Base-by-base conservation (phyloP, 2,888 invertebrate species). In the Rhimphoctona megacephalus region DNA sequence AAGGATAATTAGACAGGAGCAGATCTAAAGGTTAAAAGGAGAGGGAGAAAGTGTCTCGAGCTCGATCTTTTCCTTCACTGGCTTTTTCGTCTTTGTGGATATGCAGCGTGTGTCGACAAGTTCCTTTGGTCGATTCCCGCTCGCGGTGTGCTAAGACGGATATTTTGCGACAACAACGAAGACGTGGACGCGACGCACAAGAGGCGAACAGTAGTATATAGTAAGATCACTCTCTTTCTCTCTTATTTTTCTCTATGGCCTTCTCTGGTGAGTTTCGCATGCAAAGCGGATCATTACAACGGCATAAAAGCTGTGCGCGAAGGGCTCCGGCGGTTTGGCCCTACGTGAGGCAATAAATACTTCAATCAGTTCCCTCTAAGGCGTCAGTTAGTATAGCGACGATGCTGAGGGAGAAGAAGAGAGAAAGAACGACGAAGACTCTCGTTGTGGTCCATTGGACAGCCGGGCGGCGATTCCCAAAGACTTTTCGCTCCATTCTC, bases 361-460 rank as follows among this genome's bases (percentile, higher is more conserved):
- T 94, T 94, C 94, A 92, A 94, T 94, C 93, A 94, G 93, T 90
- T 91, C 92, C 92, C 93, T 93, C 93, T 93, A 91, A 93, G 93
- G 93, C 92, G 93, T 93, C 93, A 93, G 93, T 93, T 93, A 93
- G 92, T 90, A 92, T 92, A 91, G 88, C 89, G 90, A 90, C 90
- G 90, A 90, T 91, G 89, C 89, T 19, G 11, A 36, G 64, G 19
- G 25, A 73, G 81, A 36, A 19, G 61, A 54, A 54, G 67, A 81
- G 30, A 73, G 64, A 72, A 52, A 46, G 69, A 80, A 17, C 61
- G 80, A 78, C 19, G n/a, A n/a, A 64, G 77, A 43, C 30, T 61
- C 57, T 80, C 70, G 61, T 72, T 64, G 46, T 72, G 72, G 73
- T 81, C 66, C 81, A 81, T 81, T 78, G 89, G 92, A 92, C 91